Evolutionary conservation across 1,140 invertebrate species (phyloP), one percentile per base, ranked within the genome.

Genomic region (Musca vetustissima): DNA sequence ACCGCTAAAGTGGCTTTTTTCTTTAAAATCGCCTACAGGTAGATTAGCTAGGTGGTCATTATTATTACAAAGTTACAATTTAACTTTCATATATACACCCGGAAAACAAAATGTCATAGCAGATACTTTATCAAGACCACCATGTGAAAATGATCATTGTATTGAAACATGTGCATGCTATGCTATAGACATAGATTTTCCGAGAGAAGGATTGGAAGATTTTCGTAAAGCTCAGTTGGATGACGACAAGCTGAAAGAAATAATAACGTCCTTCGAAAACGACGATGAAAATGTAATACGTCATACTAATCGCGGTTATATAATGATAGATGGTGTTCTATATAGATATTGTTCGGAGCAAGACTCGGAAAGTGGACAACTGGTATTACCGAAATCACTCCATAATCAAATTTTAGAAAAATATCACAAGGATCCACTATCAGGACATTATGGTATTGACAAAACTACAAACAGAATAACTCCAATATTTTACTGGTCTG

Each of bases 1-100:
- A 72, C 74, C 84, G 0, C 69, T 88, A 3, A 76, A 72, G 61
- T 88, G 85, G 84, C 72, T 88, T 0, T 75, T 82, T 52, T 73
- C 73, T 1, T 70, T 85, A 0, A 86, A 84, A 72, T 79, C 73
- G 1, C 81, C 84, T 0, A 79, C 70, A 0, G 81, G 81, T 13
- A 65, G 79, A 8, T 55, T 85, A 6, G 83, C 83, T 0, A 68
- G 85, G 25, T 88, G 86, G 86, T 75, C 82, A 1, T 57, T 85
- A 11, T 55, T 66, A 28, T 67, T 87, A 1, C 84, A 86, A 74
- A 68, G 74, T 2, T 85, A 80, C 69, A 70, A 84, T 67, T 17
- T 71, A 9, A 65, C 43, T 9, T 48, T 72, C n/a, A 13, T 1
- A 1, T 57, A 57, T 7, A 25, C 25, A 14, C 53, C 53, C 6